phyloP scores from a whole-genome alignment of 2,888 invertebrate genomes.

The Pecten maximus region DNA sequence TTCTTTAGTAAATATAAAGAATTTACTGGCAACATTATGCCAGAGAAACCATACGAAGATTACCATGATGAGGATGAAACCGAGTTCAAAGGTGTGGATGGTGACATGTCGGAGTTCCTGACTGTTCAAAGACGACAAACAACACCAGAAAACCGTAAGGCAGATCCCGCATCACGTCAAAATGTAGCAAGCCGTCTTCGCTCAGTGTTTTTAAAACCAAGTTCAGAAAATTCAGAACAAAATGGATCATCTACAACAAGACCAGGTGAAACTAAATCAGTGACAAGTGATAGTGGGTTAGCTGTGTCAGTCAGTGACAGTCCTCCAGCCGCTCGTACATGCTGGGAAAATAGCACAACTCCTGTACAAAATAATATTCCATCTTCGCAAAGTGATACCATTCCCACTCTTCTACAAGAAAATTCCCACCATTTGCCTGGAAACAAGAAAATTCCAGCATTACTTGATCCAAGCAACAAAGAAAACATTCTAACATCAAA shows the following conservation, averaged over 20 bases:
- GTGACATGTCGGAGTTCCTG: constrained; percentile 54
- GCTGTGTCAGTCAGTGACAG: constrained; percentile 1
- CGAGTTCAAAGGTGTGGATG: constrained; percentile 55
- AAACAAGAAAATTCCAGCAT: background rate
- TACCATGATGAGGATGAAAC: constrained; percentile 50
- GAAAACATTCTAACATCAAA: background rate
- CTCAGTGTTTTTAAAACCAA: constrained; percentile 49
- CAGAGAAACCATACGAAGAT: background rate
- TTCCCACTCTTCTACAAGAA: background rate
- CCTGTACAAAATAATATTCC: background rate
- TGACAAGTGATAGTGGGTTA: constrained; percentile 42
- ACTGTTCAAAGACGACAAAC: constrained; percentile 52
- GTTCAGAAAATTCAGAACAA: constrained; percentile 14
- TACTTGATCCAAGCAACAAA: constrained; percentile 24
- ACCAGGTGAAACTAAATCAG: background rate
- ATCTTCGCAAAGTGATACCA: background rate
- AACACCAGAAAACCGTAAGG: constrained; percentile 34
- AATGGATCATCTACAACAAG: background rate
- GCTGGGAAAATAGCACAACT: background rate
- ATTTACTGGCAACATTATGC: constrained; percentile 14
- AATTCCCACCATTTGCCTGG: background rate
- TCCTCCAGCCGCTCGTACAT: background rate
- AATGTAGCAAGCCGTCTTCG: constrained; percentile 53
- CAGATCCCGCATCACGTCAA: constrained; percentile 38
- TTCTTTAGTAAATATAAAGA: constrained; percentile 30